Base-by-base conservation (phyloP, 2,113 vertebrate genomes). In the Notarius lentiginosus region DNA sequence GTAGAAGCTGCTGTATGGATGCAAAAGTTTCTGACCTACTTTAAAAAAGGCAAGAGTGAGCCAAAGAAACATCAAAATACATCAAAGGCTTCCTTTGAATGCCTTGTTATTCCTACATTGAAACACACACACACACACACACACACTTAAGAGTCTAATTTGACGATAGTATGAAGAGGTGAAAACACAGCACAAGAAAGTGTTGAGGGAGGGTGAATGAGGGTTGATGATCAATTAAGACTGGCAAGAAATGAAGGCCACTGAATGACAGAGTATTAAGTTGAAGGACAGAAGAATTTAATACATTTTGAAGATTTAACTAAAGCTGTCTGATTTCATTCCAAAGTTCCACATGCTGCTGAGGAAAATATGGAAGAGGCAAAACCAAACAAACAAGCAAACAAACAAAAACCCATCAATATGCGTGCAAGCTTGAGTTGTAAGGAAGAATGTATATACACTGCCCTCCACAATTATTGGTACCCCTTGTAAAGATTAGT, bases 21-120 rank as follows among this genome's bases (percentile, higher is more conserved):
- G 93, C 92, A 91, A 85, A 68, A 94, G 92, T 89, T 92, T 94
- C 91, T 95, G 95, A 95, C 95, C 94, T 95, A 95, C 93, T 95
- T 94, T 93, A 92, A 95, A 93, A 91, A 87, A 94, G 93, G 93
- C 93, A 93, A 95, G 93, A 94, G 94, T 94, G 93, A 89, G 91
- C 92, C 91, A 92, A 92, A 93, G 91, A 91, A 95, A 94, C 93
- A 95, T 95, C 92, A 94, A 93, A 95, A 94, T 93, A 93, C 94
- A 94, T 95, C 93, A 95, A 95, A 95, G 93, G 91, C 89, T 94
- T 89, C 90, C 91, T 95, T 93, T 94, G 91, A 94, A 94, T 94
- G 91, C 89, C 91, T 94, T 89, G 90, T 95, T 94, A 93, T 89
- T 91, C 92, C 92, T 91, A 93, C 91, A 90, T 92, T 65, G 51